phyloP scores from a whole-genome alignment of 35 echinoderm and acorn worm genomes.

The Acanthaster planci region DNA sequence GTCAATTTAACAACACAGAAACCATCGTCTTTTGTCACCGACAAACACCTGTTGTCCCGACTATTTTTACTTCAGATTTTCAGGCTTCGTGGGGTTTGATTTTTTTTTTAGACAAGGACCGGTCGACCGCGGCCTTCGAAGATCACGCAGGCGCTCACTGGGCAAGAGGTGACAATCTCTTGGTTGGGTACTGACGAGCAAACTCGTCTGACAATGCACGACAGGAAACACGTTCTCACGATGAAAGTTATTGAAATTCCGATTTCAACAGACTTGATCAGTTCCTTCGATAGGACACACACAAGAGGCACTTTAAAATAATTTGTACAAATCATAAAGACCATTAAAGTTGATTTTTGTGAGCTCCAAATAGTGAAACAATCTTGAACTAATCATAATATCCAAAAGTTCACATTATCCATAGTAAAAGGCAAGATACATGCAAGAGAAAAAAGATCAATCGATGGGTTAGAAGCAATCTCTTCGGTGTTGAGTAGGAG shows the following conservation, averaged over 20 bases:
- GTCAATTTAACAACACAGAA: conserved; percentile 13
- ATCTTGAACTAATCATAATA: no score
- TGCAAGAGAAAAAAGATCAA: no score
- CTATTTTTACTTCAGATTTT: not conserved
- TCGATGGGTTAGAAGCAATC: no score
- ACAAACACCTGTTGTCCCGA: conserved; percentile 5
- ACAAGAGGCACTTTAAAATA: no score
- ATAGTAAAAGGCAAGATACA: no score
- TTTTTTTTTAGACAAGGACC: conserved; percentile 12
- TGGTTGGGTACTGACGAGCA: not conserved
- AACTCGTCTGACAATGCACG: conserved; percentile 2
- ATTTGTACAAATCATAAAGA: no score
- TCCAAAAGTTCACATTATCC: no score
- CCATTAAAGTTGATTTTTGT: no score
- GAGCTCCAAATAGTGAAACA: no score
- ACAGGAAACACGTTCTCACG: conserved; percentile 5
- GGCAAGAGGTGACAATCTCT: conserved; percentile 3
- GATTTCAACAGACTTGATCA: no score
- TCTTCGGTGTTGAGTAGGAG: no score
- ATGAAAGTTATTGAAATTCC: not conserved
- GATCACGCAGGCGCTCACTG: not conserved
- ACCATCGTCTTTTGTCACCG: not conserved
- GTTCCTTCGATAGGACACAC: no score
- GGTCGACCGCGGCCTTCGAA: conserved; percentile 15
- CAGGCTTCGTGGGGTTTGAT: conserved; percentile 12